A percentile compares a stretch with the other conserved stretches of the same genome.
phyloP scores from a whole-genome alignment of 2,888 invertebrate species.

The Tinea trinotella region DNA sequence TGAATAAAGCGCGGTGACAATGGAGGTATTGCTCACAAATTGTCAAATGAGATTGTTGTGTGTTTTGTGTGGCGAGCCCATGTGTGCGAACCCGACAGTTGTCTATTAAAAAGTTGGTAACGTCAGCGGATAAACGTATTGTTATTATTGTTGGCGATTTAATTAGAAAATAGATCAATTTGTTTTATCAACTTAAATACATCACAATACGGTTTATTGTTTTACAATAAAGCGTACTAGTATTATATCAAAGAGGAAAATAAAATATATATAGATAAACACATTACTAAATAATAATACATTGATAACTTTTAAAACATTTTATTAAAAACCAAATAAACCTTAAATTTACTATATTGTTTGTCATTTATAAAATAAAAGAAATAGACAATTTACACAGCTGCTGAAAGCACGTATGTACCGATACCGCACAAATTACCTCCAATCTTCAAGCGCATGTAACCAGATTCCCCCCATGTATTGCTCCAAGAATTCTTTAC shows the following conservation, averaged over 20 bases:
- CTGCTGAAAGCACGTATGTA: not conserved
- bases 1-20: conserved; percentile 72
- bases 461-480: not conserved
- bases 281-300: too few relatives aligned
- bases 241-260: too few relatives aligned
- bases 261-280: too few relatives aligned
- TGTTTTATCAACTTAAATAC: not conserved
- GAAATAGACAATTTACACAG: too few relatives aligned
- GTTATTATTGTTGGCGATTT: not conserved
- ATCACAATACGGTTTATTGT: not conserved
- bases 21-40: conserved; percentile 71
- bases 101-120: conserved; percentile 47
- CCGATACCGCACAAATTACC: not conserved
- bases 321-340: too few relatives aligned
- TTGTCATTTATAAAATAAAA: too few relatives aligned
- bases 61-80: conserved; percentile 65
- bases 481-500: not conserved
- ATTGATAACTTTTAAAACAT: too few relatives aligned
- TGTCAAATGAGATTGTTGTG: conserved; percentile 69
- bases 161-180: not conserved
- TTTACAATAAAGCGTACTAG: not conserved
- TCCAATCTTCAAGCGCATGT: not conserved
- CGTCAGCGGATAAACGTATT: conserved; percentile 6
- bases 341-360: too few relatives aligned
- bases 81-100: conserved; percentile 28